These are phyloP conservation scores for Leptarthrus brevirostris DNA, from an alignment of 2,888 invertebrate genomes.

Conservation along the genomic window DNA sequence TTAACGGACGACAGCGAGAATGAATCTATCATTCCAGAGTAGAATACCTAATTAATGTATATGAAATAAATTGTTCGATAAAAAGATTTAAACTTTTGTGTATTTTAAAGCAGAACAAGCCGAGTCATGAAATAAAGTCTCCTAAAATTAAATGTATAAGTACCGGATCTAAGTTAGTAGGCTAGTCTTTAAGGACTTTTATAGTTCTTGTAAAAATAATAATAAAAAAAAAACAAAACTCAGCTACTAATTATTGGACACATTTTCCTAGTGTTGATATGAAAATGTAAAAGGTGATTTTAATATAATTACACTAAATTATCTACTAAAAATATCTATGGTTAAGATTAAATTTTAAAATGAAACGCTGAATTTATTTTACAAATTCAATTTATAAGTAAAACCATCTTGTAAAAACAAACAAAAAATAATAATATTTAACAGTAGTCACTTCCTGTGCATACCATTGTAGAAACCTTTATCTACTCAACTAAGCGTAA, in stretches of 20 bases:
- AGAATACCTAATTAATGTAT: slow-evolving; percentile 2
- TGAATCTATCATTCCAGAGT: slow-evolving; percentile 56
- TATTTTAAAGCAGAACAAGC: slow-evolving; percentile 10
- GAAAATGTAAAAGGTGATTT: slow-evolving; percentile 20
- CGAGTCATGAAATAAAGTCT: slow-evolving; percentile 27
- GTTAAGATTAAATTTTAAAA: slow-evolving; percentile 13
- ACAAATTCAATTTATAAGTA: slow-evolving; percentile 25
- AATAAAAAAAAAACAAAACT: background rate
- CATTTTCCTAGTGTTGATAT: background rate
- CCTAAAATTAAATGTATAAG: slow-evolving; percentile 28
- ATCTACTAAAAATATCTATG: slow-evolving; percentile 13
- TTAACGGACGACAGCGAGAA: slow-evolving; percentile 48
- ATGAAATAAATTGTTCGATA: background rate
- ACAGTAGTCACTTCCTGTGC: background rate
- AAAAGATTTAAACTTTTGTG: background rate
- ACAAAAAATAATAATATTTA: background rate
- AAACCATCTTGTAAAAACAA: background rate
- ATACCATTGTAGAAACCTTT: background rate
- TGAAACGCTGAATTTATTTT: slow-evolving; percentile 31
- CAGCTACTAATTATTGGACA: slow-evolving; percentile 8
- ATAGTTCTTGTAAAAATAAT: slow-evolving; percentile 34
- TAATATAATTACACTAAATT: slow-evolving; percentile 21
- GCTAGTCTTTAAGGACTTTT: slow-evolving; percentile 22
- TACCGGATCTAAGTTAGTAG: slow-evolving; percentile 27
- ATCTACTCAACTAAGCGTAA: too few species aligned